These are phyloP conservation scores for Xestia sexstrigata DNA, from an alignment of 2,888 invertebrate species.

Conservation along the genomic window DNA sequence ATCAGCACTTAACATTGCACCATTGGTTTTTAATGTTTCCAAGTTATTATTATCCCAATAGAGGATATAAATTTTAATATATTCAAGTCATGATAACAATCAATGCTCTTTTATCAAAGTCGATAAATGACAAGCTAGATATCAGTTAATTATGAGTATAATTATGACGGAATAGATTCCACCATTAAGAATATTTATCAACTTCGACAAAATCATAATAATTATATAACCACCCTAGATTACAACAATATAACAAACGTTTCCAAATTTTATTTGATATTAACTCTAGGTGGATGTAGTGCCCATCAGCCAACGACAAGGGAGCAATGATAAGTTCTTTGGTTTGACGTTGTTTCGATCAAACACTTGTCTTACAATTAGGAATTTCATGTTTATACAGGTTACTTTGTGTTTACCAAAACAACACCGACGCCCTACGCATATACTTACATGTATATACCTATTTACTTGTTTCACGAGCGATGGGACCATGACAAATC, in stretches of 20 bases:
- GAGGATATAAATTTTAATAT: constrained; percentile 59
- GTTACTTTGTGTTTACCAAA: constrained; percentile 35
- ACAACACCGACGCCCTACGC: constrained; percentile 36
- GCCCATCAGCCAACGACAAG: constrained; percentile 55
- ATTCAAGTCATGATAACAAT: constrained; percentile 54
- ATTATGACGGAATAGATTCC: constrained; percentile 28
- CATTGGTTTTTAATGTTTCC: constrained; percentile 58
- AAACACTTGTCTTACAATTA: constrained; percentile 46
- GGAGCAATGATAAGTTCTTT: constrained; percentile 60
- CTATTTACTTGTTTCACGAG: constrained; percentile 63
- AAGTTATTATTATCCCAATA: constrained; percentile 57
- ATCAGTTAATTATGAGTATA: constrained; percentile 21
- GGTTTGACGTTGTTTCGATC: constrained; percentile 41
- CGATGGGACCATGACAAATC: constrained; percentile 72
- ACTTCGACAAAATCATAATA: constrained; percentile 49
- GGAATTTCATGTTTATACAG: constrained; percentile 46
- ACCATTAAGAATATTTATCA: constrained; percentile 44
- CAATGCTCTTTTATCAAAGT: constrained; percentile 50
- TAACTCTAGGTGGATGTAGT: constrained; percentile 49
- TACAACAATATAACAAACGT: constrained; percentile 57
- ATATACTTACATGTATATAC: constrained; percentile 21
- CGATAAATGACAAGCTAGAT: constrained; percentile 36
- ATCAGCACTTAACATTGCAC: constrained; percentile 64
- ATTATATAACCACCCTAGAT: constrained; percentile 44
- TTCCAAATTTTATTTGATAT: constrained; percentile 53